Conservation (phyloP, 2,888 invertebrate genomes). For the Pollenia angustigena region DNA sequence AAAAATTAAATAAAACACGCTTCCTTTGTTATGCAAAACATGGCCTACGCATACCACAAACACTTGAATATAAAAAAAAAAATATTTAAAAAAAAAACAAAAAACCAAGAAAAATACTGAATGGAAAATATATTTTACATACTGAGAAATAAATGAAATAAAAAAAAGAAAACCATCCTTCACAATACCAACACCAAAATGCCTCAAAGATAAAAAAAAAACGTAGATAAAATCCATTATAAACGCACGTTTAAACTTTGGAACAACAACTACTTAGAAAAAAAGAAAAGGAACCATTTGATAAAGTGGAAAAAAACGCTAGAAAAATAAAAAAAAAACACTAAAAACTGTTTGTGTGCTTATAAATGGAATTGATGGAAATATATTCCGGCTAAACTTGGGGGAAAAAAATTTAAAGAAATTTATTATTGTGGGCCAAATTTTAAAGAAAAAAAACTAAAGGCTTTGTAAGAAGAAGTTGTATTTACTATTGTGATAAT, state of each 20-base stretch:
- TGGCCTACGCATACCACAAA: slow-evolving; percentile 68
- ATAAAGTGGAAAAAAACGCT: slow-evolving; percentile 24
- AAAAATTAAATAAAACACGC: not conserved
- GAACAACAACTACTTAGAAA: slow-evolving; percentile 21
- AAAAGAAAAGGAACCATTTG: slow-evolving; percentile 40
- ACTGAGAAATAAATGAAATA: slow-evolving; percentile 21
- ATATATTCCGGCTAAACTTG: slow-evolving; percentile 25
- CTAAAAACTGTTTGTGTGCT: slow-evolving; percentile 50
- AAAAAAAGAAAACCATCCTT: slow-evolving; percentile 47
- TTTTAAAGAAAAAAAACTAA: slow-evolving; percentile 33
- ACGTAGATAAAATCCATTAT: slow-evolving; percentile 72
- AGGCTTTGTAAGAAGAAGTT: slow-evolving; percentile 22
- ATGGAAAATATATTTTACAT: slow-evolving; percentile 27
- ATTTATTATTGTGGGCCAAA: slow-evolving; percentile 35
- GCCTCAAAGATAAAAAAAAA: slow-evolving; percentile 67
- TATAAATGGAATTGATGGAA: slow-evolving; percentile 63
- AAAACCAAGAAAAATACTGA: slow-evolving; percentile 19
- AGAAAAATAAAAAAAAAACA: not conserved
- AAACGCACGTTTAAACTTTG: slow-evolving; percentile 73
- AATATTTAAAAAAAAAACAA: slow-evolving; percentile 7
- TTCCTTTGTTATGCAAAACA: slow-evolving; percentile 72
- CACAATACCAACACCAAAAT: slow-evolving; percentile 62
- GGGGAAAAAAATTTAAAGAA: slow-evolving; percentile 17
- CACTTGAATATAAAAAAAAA: slow-evolving; percentile 44
- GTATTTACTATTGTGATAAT: slow-evolving; percentile 11